Evolutionary conservation across 2,797 vertebrate genomes (phyloP).

Genomic region (Myoxocephalus aenaeus): DNA sequence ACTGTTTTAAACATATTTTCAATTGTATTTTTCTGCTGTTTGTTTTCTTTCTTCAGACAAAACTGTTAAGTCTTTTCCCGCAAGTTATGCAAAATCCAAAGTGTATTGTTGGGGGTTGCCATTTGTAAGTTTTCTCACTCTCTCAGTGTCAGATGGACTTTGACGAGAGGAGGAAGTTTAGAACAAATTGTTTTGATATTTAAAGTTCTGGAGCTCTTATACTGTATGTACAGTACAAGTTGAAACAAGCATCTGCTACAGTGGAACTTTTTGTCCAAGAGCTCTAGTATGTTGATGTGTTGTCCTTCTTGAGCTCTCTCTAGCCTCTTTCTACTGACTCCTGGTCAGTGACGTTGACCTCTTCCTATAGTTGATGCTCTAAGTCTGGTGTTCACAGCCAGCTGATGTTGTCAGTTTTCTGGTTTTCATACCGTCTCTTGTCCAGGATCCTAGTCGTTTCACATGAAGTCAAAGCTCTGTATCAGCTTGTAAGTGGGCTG

Average conservation of each 20-base stretch:
- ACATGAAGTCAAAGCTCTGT: not conserved
- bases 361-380: not conserved
- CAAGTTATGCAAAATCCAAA: conserved; percentile 43
- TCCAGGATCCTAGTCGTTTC: not conserved
- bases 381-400: not conserved
- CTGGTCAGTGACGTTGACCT: not conserved
- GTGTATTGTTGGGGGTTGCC: conserved; percentile 30
- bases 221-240: not conserved
- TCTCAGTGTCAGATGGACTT: not conserved
- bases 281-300: conserved; percentile 2
- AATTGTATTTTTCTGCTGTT: conserved; percentile 27
- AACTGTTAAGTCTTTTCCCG: conserved; percentile 22
- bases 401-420: not conserved
- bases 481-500: too few relatives aligned
- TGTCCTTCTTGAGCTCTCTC: not conserved
- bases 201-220: not conserved
- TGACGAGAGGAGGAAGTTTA: not conserved
- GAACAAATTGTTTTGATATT: not conserved
- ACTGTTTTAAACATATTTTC: conserved; percentile 49
- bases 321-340: not conserved
- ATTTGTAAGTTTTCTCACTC: conserved; percentile 4
- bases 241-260: not conserved
- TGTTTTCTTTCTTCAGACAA: conserved; percentile 37
- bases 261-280: conserved; percentile 10
- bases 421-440: not conserved